These are phyloP conservation scores for Cricetomys ansorgei DNA, from an alignment of 2,113 vertebrate genomes.

Conservation along the genomic window DNA sequence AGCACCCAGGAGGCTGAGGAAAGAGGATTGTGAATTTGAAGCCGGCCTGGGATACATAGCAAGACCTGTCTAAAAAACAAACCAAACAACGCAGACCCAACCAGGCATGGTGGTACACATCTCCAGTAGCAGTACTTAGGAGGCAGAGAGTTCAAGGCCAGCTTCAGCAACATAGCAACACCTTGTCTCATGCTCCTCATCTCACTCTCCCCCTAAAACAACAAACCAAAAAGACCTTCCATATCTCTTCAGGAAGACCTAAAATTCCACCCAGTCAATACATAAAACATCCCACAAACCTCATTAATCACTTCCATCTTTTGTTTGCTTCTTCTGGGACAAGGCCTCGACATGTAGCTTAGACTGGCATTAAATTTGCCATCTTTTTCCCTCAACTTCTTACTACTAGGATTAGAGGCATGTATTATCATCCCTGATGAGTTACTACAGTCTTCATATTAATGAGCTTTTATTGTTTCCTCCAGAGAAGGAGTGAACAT, in stretches of 20 bases:
- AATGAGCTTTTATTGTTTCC: constrained; percentile 25
- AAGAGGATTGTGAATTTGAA: not conserved
- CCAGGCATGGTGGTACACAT: not conserved
- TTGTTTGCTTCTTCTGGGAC: not conserved
- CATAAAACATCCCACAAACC: not conserved
- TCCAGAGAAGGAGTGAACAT: constrained; percentile 43
- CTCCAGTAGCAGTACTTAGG: not conserved
- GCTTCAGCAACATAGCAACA: not conserved
- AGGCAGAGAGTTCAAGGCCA: not conserved
- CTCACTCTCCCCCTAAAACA: not conserved
- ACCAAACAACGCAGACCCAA: not conserved
- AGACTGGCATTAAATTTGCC: not conserved
- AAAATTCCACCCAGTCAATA: constrained; percentile 30
- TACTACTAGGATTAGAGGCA: not conserved
- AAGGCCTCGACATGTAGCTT: not conserved
- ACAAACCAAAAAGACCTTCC: not conserved
- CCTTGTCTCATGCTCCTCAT: not conserved
- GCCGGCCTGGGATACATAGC: not conserved
- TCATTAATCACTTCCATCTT: constrained; percentile 28
- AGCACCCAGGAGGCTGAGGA: not conserved
- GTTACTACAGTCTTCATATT: constrained; percentile 8
- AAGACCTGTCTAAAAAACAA: not conserved
- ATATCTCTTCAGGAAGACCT: constrained; percentile 18
- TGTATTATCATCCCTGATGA: not conserved
- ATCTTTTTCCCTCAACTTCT: not conserved